Percentiles rank a stretch among this genome's conserved stretches.
These are phyloP conservation scores for Aphelinus atriplicis DNA, from an alignment of 1,140 invertebrate genomes.

Conservation along the genomic window DNA sequence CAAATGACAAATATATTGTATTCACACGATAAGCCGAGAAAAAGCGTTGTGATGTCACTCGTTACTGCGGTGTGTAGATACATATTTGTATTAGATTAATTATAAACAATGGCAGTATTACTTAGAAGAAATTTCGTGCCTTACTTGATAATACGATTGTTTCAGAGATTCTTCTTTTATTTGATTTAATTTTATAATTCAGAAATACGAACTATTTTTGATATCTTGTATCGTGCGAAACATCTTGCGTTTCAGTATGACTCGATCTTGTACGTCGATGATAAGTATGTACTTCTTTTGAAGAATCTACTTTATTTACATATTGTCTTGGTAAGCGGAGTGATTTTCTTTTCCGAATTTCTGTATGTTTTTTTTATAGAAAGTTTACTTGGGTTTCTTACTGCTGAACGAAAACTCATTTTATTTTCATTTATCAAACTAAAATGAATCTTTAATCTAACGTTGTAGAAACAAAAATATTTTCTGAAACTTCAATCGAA, in stretches of 20 bases:
- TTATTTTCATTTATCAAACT: not conserved
- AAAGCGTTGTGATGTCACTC: not conserved
- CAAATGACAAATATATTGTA: conserved; percentile 21
- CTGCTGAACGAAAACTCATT: too few species aligned
- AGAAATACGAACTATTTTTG: conserved; percentile 1
- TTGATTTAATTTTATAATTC: not conserved
- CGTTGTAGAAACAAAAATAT: conserved; percentile 1
- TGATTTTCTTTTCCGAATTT: not conserved
- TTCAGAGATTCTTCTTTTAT: not conserved
- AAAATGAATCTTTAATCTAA: not conserved
- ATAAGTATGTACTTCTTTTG: too few species aligned
- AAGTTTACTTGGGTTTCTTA: not conserved
- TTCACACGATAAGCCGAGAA: not conserved
- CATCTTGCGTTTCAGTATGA: not conserved
- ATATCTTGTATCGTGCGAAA: conserved; percentile 2
- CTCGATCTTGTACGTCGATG: not conserved
- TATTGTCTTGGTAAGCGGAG: not conserved
- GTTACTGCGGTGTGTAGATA: conserved; percentile 19
- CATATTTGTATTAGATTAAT: conserved; percentile 16
- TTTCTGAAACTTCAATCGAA: conserved; percentile 13
- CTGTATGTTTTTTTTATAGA: not conserved
- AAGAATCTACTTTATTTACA: too few species aligned
- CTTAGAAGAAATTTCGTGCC: conserved; percentile 36
- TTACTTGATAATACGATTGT: conserved; percentile 32
- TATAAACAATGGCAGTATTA: conserved; percentile 34